Percentiles rank a stretch among this genome's conserved stretches.
phyloP scores from a whole-genome alignment of 2,113 vertebrate species.

The Thamnophis sirtalis region DNA sequence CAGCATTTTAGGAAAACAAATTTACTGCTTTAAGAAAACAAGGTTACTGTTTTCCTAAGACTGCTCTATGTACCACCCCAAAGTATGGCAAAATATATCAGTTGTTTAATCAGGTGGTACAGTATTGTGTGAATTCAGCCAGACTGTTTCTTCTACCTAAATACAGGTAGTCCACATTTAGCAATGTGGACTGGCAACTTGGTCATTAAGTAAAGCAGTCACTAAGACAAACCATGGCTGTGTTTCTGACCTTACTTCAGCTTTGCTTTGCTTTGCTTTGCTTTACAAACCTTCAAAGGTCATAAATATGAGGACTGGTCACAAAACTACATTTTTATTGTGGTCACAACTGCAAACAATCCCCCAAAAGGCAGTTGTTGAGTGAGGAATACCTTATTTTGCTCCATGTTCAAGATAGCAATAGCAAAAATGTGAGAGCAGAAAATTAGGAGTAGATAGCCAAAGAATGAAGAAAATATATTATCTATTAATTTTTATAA shows the following conservation, averaged over 20 bases:
- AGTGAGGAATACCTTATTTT: not conserved
- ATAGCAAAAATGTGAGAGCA: not conserved
- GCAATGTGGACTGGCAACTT: not conserved
- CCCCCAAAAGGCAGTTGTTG: not conserved
- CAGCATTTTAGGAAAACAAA: not conserved
- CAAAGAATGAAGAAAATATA: not conserved
- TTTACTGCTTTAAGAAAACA: not conserved
- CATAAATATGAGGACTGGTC: not conserved
- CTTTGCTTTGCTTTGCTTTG: not conserved
- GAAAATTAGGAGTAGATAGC: not conserved
- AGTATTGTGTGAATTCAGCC: not conserved
- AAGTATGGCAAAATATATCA: not conserved
- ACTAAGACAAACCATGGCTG: not conserved
- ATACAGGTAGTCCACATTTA: not conserved
- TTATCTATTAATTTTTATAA: not conserved
- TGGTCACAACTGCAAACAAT: not conserved
- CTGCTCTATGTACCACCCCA: not conserved
- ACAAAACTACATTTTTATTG: not conserved
- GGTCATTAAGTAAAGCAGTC: not conserved
- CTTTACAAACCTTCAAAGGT: not conserved
- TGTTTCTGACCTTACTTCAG: not conserved
- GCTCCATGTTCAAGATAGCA: not conserved
- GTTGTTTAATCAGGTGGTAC: not conserved
- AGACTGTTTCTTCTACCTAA: not conserved
- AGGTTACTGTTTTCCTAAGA: not conserved